Conservation (phyloP, 2,888 invertebrate genomes). For the Calephelis perditalis region DNA sequence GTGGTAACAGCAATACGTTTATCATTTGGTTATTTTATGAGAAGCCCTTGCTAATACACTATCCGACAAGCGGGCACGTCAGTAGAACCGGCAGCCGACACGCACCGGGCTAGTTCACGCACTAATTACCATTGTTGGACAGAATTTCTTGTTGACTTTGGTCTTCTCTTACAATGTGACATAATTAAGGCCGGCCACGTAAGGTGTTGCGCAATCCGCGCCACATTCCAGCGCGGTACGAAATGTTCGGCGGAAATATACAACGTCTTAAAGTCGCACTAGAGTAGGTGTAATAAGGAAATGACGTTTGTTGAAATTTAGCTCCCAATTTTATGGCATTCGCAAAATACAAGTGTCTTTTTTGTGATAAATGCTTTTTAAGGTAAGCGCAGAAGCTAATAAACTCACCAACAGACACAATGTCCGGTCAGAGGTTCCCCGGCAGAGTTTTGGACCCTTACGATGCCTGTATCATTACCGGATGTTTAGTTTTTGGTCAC, state of each 20-base stretch:
- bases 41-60: no score
- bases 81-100: constrained; percentile 12
- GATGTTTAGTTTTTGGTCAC: no score
- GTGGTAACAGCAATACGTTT: not conserved
- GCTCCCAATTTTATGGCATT: no score
- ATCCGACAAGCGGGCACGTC: not conserved
- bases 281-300: no score
- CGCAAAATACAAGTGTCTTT: no score
- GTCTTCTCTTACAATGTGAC: constrained; percentile 13
- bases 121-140: constrained; percentile 13
- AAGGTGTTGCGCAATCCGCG: not conserved
- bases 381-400: no score
- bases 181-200: constrained; percentile 1
- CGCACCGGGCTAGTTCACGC: constrained; percentile 15
- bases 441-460: no score
- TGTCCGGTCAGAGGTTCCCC: no score
- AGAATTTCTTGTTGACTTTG: constrained; percentile 8
- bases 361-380: no score
- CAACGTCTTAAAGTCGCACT: not conserved
- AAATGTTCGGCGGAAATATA: not conserved
- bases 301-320: no score
- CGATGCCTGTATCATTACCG: no score
- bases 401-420: no score
- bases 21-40: not conserved
- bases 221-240: not conserved